Evolutionary conservation across 2,113 vertebrate species (phyloP).

Genomic region (Micronisus gabar): DNA sequence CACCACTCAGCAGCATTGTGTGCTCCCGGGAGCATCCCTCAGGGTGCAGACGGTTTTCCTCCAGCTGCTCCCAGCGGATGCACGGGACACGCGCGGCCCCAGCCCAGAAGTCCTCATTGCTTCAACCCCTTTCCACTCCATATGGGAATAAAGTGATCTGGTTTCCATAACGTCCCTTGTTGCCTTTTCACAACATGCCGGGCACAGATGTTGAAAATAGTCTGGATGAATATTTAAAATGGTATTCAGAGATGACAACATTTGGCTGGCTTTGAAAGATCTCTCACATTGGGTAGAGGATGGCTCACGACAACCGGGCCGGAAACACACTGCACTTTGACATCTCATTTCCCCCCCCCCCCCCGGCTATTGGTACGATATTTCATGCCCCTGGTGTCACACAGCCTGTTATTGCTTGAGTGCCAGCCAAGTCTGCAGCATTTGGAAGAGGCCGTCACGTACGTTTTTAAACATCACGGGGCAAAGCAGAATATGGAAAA

Average conservation of each 20-base stretch:
- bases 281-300: constrained; percentile 10
- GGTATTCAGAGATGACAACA: constrained; percentile 57
- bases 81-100: neutral
- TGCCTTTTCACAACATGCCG: constrained; percentile 40
- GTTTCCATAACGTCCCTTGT: constrained; percentile 46
- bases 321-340: constrained; percentile 36
- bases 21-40: neutral
- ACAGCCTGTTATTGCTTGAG: constrained; percentile 5
- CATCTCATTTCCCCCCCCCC: neutral
- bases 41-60: neutral
- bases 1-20: fast-evolving
- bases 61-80: neutral
- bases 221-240: constrained; percentile 57
- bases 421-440: constrained; percentile 39
- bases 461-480: constrained; percentile 48
- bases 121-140: neutral
- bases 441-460: constrained; percentile 41
- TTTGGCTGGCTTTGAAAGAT: constrained; percentile 49
- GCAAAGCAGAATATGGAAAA: constrained; percentile 59
- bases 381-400: constrained; percentile 32
- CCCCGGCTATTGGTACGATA: neutral
- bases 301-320: neutral
- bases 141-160: constrained; percentile 41
- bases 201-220: constrained; percentile 59
- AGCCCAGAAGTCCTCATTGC: neutral